These are phyloP conservation scores for Cavia aperea DNA, from an alignment of 2,113 vertebrate species.

Conservation along the genomic window DNA sequence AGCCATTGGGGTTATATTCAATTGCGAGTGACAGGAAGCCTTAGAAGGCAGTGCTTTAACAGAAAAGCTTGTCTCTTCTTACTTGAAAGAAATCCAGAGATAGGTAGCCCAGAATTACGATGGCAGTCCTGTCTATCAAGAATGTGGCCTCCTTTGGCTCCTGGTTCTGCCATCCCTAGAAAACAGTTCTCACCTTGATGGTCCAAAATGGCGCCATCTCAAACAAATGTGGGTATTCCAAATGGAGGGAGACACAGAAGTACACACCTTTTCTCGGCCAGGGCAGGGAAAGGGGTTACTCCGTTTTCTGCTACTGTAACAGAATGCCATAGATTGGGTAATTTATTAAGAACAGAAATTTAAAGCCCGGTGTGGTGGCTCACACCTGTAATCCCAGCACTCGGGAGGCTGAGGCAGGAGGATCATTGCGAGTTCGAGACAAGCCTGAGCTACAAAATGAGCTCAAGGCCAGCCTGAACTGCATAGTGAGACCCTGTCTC, in stretches of 20 bases:
- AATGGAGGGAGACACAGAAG: background rate
- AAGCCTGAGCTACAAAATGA: too few species aligned
- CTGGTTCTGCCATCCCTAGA: background rate
- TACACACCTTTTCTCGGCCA: background rate
- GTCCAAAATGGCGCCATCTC: background rate
- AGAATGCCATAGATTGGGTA: background rate
- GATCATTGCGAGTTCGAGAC: too few species aligned
- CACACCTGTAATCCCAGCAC: too few species aligned
- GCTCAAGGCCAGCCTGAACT: too few species aligned
- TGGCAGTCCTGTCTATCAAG: background rate
- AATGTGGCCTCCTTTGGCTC: background rate
- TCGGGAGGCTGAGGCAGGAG: too few species aligned
- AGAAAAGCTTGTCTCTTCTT: background rate
- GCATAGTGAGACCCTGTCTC: too few species aligned
- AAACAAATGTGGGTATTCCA: background rate
- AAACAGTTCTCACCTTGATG: background rate
- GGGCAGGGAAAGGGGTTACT: background rate
- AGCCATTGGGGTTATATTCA: background rate
- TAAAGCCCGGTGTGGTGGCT: background rate
- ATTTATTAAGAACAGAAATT: background rate
- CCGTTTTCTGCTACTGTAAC: background rate
- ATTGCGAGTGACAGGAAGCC: background rate
- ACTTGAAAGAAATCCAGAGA: background rate
- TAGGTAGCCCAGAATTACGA: background rate
- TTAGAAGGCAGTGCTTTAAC: background rate